phyloP scores from a whole-genome alignment of 2,888 invertebrate species.

The Synergus laeviventris region DNA sequence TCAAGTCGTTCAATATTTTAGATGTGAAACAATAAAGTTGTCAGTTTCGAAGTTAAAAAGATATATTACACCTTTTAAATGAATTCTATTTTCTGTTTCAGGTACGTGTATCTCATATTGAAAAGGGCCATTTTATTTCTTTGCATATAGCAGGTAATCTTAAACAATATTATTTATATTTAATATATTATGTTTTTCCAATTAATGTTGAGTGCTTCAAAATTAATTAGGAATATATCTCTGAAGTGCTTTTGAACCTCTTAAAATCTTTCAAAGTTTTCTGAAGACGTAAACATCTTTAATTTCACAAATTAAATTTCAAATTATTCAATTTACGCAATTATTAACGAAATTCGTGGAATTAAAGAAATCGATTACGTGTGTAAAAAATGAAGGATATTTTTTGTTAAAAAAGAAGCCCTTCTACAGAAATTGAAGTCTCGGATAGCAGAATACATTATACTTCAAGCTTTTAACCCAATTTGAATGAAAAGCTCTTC shows the following conservation, averaged over 20 bases:
- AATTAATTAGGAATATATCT: too few relatives aligned
- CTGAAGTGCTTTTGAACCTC: too few relatives aligned
- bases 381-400: background rate
- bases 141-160: background rate
- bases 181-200: background rate
- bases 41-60: too few relatives aligned
- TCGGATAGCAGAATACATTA: constrained; percentile 2
- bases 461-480: constrained; percentile 38
- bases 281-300: background rate
- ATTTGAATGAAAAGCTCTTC: constrained; percentile 38
- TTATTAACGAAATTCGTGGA: too few relatives aligned
- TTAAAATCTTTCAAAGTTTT: background rate
- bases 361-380: too few relatives aligned
- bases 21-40: too few relatives aligned
- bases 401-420: constrained; percentile 6
- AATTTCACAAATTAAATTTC: too few relatives aligned
- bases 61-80: background rate
- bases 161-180: too few relatives aligned
- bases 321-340: too few relatives aligned
- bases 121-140: background rate
- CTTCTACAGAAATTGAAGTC: constrained; percentile 14
- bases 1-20: too few relatives aligned
- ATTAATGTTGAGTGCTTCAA: background rate
- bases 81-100: constrained; percentile 4
- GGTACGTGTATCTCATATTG: constrained; percentile 10